A percentile compares a stretch with the other conserved stretches of the same genome.
These are phyloP conservation scores for Cephus cinctus DNA, from an alignment of 1,140 invertebrate genomes.

Conservation along the genomic window DNA sequence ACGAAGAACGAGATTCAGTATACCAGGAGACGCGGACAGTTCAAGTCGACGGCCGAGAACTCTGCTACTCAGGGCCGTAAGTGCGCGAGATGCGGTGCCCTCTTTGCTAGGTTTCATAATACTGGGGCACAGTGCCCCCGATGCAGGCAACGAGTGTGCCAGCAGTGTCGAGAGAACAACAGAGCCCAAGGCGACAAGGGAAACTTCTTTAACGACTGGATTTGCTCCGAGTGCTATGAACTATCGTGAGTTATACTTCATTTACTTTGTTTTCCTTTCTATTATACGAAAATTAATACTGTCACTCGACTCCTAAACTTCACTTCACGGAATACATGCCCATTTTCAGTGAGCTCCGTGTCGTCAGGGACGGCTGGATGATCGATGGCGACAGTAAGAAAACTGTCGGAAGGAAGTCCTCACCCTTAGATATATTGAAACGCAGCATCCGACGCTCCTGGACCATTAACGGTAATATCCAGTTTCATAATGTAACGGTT, in stretches of 20 bases:
- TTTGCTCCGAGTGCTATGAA: conserved; percentile 73
- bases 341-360: conserved; percentile 68
- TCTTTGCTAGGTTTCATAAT: conserved; percentile 74
- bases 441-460: conserved; percentile 67
- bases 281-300: conserved; percentile 4
- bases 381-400: conserved; percentile 52
- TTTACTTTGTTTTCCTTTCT: not conserved
- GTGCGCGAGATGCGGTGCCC: conserved; percentile 69
- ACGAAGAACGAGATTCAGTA: conserved; percentile 65
- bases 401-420: conserved; percentile 40
- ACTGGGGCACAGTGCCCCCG: conserved; percentile 69
- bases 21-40: conserved; percentile 61
- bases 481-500: conserved; percentile 6
- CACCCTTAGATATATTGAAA: conserved; percentile 66
- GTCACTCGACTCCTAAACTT: not conserved
- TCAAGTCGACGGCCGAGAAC: conserved; percentile 49
- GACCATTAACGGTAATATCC: conserved; percentile 67
- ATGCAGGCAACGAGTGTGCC: conserved; percentile 72
- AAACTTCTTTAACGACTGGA: conserved; percentile 64
- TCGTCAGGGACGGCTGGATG: conserved; percentile 70
- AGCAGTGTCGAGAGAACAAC: conserved; percentile 67
- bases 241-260: conserved; percentile 66
- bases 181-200: conserved; percentile 39
- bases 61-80: conserved; percentile 56
- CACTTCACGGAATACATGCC: too few species aligned